Base-by-base conservation (phyloP, 2,113 vertebrate genomes). In the Brachyistius frenatus region DNA sequence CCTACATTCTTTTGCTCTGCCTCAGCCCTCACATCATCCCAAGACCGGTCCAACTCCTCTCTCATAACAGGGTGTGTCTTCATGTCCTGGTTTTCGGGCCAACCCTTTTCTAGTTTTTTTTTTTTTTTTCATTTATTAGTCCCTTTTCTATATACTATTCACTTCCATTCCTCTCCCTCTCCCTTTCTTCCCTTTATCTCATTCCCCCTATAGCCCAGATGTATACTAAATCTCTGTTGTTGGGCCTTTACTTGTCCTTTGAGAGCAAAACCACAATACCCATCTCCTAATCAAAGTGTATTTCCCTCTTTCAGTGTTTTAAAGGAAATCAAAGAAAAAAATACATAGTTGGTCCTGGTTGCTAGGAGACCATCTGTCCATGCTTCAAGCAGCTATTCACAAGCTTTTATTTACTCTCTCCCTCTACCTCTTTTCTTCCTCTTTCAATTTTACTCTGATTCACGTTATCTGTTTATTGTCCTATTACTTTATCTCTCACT, bases 341-440 rank as follows among this genome's bases (percentile, higher is more conserved):
- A 86, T 72, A 70, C 85, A 89, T 88, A 62, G 78, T 82, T 81
- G 77, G 85, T 85, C 76, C 55, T 15, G 61, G 92, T 93, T 93
- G 93, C 90, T 89, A 93, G 78, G 93, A 85, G 73, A 94, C 91
- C 73, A 46, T 55, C 58, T 83, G 85, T 88, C 85, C 73, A 89
- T 23, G 68, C 56, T 84, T 83, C 79, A 82, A 84, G 78, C 78
- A 85, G 85, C 87, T 90, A 83, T 89, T 91, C 83, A 88, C 79
- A 63, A 63, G 75, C 68, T 85, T 87, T 83, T 86, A 89, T 92
- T 86, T 84, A 88, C 82, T 57, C 5, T 47, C 13, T 41, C 49
- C 14, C 14, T 61, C 50, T 33, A 37, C 23, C 37, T 67, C 31
- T 60, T 67, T 75, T 80, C 50, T 63, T 56, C n/a, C 54, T 71